Conservation (phyloP, 2,888 invertebrate genomes). For the Nipponacmea schrenckii region DNA sequence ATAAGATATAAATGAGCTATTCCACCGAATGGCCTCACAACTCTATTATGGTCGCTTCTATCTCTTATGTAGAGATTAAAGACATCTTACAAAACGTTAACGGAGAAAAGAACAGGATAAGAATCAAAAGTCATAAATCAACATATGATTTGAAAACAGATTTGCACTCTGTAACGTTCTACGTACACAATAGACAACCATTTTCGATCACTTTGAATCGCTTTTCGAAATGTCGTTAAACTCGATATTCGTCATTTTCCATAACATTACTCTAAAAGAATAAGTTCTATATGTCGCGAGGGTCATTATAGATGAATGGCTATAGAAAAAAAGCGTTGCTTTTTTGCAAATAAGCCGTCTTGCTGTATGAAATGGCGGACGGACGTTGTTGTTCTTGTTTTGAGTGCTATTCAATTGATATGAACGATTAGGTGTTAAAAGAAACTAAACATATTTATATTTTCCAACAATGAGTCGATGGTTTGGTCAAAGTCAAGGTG, state of each 20-base stretch:
- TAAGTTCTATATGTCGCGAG: slow-evolving; percentile 5
- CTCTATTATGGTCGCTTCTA: neutral
- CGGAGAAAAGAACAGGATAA: slow-evolving; percentile 3
- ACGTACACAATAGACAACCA: neutral
- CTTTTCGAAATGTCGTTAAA: slow-evolving; percentile 6
- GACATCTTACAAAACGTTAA: slow-evolving; percentile 1
- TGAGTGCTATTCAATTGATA: neutral
- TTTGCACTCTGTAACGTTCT: slow-evolving; percentile 5
- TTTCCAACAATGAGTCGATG: slow-evolving; percentile 19
- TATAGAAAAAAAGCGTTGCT: neutral
- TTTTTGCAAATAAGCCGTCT: neutral
- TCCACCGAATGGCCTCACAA: slow-evolving; percentile 5
- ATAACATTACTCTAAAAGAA: slow-evolving; percentile 14
- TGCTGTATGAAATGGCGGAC: neutral
- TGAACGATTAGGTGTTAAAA: slow-evolving; percentile 27
- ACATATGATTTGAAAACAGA: slow-evolving; percentile 2
- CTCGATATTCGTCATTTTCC: neutral
- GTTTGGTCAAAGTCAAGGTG: slow-evolving; percentile 18
- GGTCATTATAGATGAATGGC: slow-evolving; percentile 2
- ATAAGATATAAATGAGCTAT: slow-evolving; percentile 1
- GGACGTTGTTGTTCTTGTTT: neutral
- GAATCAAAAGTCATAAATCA: slow-evolving; percentile 3
- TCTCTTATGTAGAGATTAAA: neutral
- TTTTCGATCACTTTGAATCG: slow-evolving; percentile 6
- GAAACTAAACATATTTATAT: slow-evolving; percentile 32